A percentile compares a stretch with the other conserved stretches of the same genome.
Conservation (phyloP, 2,888 invertebrate species). For the Drosophila leonis region DNA sequence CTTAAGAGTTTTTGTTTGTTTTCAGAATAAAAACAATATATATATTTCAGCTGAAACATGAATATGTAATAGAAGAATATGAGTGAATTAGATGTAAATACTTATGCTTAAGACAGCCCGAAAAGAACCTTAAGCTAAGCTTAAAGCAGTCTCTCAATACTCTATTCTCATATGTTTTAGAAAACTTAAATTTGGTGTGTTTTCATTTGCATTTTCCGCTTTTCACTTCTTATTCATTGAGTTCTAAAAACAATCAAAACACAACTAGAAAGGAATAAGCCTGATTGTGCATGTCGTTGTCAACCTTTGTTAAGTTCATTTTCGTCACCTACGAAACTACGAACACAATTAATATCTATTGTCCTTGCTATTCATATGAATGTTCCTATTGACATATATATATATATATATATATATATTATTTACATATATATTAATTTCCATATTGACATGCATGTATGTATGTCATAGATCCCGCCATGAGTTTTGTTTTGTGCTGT, state of each 20-base stretch:
- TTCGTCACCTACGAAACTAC: conserved; percentile 5
- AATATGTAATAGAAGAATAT: too few species aligned
- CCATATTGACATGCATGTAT: not conserved
- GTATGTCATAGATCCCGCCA: not conserved
- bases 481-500: conserved; percentile 26
- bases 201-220: not conserved
- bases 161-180: not conserved
- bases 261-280: not conserved
- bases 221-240: not conserved
- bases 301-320: conserved; percentile 7
- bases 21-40: too few species aligned
- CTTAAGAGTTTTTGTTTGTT: too few species aligned
- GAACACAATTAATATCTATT: conserved; percentile 18
- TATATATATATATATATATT: not conserved
- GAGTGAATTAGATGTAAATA: too few species aligned
- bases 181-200: not conserved
- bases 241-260: not conserved
- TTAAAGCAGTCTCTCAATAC: too few species aligned
- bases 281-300: not conserved
- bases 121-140: too few species aligned
- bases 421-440: not conserved
- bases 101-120: too few species aligned
- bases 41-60: too few species aligned
- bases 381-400: not conserved
- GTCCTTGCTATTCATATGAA: conserved; percentile 5